These are phyloP conservation scores for Cryptotis parvus DNA, from an alignment of 2,113 vertebrate species.

Conservation along the genomic window DNA sequence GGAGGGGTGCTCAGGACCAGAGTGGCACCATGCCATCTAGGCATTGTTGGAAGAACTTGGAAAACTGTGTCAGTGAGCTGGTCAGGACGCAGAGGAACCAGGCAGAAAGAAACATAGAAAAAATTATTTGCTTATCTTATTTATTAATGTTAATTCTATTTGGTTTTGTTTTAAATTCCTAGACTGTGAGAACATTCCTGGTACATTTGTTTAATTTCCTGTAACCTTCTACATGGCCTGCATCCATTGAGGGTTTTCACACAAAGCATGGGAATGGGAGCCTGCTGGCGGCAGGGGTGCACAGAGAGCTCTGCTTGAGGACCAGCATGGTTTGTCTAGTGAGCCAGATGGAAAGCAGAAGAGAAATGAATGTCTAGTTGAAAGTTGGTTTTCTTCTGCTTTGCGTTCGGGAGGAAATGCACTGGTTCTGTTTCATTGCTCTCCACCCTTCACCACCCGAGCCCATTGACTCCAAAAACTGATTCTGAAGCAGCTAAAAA, in stretches of 20 bases:
- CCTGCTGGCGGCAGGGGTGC: background rate
- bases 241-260: background rate
- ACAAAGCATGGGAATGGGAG: background rate
- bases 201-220: background rate
- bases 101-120: background rate
- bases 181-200: background rate
- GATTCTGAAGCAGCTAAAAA: background rate
- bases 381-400: background rate
- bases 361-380: background rate
- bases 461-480: background rate
- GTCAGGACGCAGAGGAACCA: background rate
- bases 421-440: background rate
- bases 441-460: background rate
- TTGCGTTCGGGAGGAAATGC: background rate
- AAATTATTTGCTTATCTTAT: background rate
- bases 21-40: rapidly evolving
- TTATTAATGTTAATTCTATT: background rate
- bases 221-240: background rate
- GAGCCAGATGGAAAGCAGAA: background rate
- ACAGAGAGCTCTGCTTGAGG: background rate
- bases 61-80: background rate
- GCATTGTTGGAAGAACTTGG: background rate
- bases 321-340: background rate
- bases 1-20: background rate
- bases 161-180: background rate